Evolutionary conservation across 1,140 invertebrate genomes (phyloP).

Genomic region (Lepidurus packardi): DNA sequence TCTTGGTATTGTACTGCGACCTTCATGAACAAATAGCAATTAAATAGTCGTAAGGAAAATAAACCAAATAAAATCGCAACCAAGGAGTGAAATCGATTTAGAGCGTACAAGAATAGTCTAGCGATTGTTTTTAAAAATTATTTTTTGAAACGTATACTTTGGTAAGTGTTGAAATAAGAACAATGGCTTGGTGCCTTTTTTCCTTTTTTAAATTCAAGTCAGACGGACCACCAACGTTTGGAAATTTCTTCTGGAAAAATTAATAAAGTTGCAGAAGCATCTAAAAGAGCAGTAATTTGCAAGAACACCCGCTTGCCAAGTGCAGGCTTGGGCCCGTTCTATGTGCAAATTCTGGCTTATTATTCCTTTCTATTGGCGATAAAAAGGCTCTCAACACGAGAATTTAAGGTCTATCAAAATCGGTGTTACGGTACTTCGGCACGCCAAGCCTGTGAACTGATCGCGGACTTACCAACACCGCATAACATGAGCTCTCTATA

Average conservation of each 20-base stretch:
- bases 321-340: neutral
- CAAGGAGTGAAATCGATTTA: too few species aligned
- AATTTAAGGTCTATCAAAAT: constrained; percentile 19
- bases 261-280: neutral
- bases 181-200: too few species aligned
- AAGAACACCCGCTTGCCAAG: neutral
- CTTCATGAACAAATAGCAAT: too few species aligned
- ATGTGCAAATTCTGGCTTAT: neutral
- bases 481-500: neutral
- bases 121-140: too few species aligned
- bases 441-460: constrained; percentile 1
- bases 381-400: neutral
- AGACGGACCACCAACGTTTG: neutral
- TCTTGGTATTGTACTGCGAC: too few species aligned
- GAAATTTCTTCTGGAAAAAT: neutral
- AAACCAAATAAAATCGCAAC: too few species aligned
- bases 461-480: neutral
- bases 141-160: too few species aligned
- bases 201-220: neutral
- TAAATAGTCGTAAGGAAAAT: too few species aligned
- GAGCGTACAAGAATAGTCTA: too few species aligned
- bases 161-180: too few species aligned
- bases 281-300: neutral
- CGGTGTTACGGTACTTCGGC: neutral
- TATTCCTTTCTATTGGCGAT: neutral